These are phyloP conservation scores for Apeira syringaria DNA, from an alignment of 2,888 invertebrate genomes.

Conservation along the genomic window DNA sequence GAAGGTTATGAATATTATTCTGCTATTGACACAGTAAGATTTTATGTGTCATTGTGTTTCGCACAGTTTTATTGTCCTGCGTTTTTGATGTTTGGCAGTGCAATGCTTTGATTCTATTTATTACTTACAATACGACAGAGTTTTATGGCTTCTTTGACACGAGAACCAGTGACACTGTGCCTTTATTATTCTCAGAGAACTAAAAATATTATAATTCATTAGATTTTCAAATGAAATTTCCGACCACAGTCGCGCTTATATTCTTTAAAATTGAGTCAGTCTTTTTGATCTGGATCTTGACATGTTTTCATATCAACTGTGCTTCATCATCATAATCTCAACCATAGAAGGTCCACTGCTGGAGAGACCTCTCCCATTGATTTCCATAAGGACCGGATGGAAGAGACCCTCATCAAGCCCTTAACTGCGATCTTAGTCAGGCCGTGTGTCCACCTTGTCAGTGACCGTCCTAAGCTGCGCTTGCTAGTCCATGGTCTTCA, in stretches of 20 bases:
- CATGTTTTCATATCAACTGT: too few relatives aligned
- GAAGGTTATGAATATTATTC: constrained; percentile 23
- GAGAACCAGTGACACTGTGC: constrained; percentile 1
- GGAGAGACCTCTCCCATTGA: too few relatives aligned
- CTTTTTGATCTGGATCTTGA: too few relatives aligned
- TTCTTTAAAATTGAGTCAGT: too few relatives aligned
- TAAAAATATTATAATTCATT: not conserved
- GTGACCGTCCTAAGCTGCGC: too few relatives aligned
- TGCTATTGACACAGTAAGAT: not conserved
- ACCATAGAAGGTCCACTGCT: too few relatives aligned
- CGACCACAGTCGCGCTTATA: not conserved
- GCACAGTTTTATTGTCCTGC: constrained; percentile 11
- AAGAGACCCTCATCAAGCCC: too few relatives aligned
- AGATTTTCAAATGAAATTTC: constrained; percentile 2
- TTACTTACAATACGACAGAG: constrained; percentile 1
- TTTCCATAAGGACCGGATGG: too few relatives aligned
- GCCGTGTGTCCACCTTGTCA: too few relatives aligned
- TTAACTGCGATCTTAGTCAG: too few relatives aligned
- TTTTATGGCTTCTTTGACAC: constrained; percentile 7
- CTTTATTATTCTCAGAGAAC: constrained; percentile 4
- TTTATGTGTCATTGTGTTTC: constrained; percentile 10
- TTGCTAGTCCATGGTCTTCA: too few relatives aligned
- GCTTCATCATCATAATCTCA: too few relatives aligned
- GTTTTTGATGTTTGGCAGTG: constrained; percentile 8
- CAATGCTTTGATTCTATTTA: constrained; percentile 7